Percentiles rank a stretch among this genome's conserved stretches.
These are phyloP conservation scores for Pongo pygmaeus DNA, from an alignment of 2,113 vertebrate genomes.

Conservation along the genomic window DNA sequence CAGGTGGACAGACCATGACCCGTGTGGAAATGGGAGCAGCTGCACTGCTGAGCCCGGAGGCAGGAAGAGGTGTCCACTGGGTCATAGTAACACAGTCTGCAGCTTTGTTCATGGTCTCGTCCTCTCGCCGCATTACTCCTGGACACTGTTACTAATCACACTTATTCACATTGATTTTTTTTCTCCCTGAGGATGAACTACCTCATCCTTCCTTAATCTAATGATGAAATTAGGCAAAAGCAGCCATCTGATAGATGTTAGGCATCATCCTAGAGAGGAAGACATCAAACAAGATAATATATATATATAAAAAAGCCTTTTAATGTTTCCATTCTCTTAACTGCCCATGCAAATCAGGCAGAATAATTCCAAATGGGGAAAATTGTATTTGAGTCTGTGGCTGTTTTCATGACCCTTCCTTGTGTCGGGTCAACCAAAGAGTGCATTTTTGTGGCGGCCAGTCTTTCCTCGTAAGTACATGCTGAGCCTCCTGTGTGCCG, in stretches of 20 bases:
- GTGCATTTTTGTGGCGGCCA: no score
- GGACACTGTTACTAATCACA: slow-evolving; percentile 80
- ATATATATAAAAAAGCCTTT: not conserved
- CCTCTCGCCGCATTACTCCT: slow-evolving; percentile 53
- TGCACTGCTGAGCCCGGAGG: slow-evolving; percentile 60
- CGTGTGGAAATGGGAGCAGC: slow-evolving; percentile 60
- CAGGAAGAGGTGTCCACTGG: slow-evolving; percentile 36
- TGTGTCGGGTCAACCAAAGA: not conserved
- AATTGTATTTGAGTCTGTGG: not conserved
- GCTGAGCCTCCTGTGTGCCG: not conserved
- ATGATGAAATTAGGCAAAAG: slow-evolving; percentile 78
- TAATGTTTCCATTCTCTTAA: slow-evolving; percentile 50
- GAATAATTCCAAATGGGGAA: slow-evolving; percentile 52
- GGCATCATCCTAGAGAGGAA: slow-evolving; percentile 77
- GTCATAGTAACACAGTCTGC: slow-evolving; percentile 30
- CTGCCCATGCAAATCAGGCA: slow-evolving; percentile 60
- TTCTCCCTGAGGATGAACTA: slow-evolving; percentile 77
- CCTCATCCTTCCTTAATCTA: slow-evolving; percentile 76
- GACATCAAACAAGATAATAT: slow-evolving; percentile 70
- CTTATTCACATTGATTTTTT: slow-evolving; percentile 80
- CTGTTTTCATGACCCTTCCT: not conserved
- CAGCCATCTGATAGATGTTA: slow-evolving; percentile 68
- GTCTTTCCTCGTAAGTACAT: accelerated
- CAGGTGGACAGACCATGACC: slow-evolving; percentile 22
- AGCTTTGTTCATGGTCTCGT: slow-evolving; percentile 37